These are phyloP conservation scores for Bombus haemorrhoidalis DNA, from an alignment of 1,140 invertebrate species.

Conservation along the genomic window DNA sequence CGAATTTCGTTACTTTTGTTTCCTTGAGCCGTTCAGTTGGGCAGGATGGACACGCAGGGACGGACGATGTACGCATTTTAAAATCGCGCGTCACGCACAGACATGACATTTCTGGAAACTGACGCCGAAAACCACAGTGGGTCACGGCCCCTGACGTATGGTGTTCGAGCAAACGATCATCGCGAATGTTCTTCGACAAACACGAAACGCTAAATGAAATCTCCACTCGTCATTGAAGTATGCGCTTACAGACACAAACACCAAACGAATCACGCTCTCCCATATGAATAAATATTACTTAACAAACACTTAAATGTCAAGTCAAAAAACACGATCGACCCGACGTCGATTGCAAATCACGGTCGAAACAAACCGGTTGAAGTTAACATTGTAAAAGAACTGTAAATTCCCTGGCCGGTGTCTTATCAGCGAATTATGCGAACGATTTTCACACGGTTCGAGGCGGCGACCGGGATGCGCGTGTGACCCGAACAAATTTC, in stretches of 20 bases:
- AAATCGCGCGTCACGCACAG: neutral
- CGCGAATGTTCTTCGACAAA: neutral
- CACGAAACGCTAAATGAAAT: neutral
- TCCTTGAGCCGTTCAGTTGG: too few relatives aligned
- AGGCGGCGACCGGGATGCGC: slow-evolving; percentile 32
- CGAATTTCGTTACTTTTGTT: too few relatives aligned
- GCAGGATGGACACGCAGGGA: fast-evolving
- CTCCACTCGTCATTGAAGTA: neutral
- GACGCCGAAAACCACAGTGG: slow-evolving; percentile 10
- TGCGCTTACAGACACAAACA: neutral
- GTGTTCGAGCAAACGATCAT: neutral
- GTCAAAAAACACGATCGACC: neutral
- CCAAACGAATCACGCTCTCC: neutral
- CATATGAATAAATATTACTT: slow-evolving; percentile 30
- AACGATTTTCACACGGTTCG: slow-evolving; percentile 42
- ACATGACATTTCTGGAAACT: neutral
- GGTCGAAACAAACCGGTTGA: neutral
- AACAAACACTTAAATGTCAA: neutral
- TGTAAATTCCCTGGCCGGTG: neutral
- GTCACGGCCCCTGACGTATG: neutral
- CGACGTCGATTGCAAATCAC: neutral
- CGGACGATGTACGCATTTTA: neutral
- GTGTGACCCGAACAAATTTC: slow-evolving; percentile 51
- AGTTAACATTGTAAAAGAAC: slow-evolving; percentile 1
- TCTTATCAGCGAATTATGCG: slow-evolving; percentile 44